phyloP scores from a whole-genome alignment of 2,888 invertebrate species.

The Habroteleia sp. region DNA sequence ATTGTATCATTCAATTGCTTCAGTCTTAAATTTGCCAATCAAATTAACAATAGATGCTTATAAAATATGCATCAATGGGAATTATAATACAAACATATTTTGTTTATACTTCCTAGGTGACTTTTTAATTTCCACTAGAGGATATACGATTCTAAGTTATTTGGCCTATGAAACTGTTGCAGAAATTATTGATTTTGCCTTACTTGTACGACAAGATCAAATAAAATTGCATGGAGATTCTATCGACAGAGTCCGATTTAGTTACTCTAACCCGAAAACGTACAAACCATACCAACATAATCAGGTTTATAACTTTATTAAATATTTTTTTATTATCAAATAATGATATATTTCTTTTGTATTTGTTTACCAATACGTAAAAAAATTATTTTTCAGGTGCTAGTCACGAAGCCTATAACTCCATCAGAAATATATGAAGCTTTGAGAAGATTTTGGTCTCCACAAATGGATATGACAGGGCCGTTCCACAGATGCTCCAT shows the following conservation, averaged over 20 bases:
- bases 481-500: conserved; percentile 78
- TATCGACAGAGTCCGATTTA: conserved; percentile 85
- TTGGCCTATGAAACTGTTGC: conserved; percentile 95
- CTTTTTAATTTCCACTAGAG: conserved; percentile 84
- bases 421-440: conserved; percentile 92
- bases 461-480: conserved; percentile 82
- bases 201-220: conserved; percentile 90
- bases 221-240: conserved; percentile 87
- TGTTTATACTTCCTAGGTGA: conserved; percentile 77
- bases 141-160: conserved; percentile 90
- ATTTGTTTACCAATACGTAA: no score
- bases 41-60: no score
- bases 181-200: conserved; percentile 91
- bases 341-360: no score
- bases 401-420: conserved; percentile 86
- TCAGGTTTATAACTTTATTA: conserved; percentile 68
- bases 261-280: conserved; percentile 84
- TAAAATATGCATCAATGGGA: no score
- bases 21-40: background rate
- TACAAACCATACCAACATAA: conserved; percentile 78
- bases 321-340: no score
- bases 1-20: no score
- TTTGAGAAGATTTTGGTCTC: conserved; percentile 87
- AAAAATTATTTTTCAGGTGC: conserved; percentile 74
- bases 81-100: background rate